Percentiles rank a stretch among this genome's conserved stretches.
phyloP scores from a whole-genome alignment of 1,140 invertebrate species.

The Plectrocnemia conspersa region DNA sequence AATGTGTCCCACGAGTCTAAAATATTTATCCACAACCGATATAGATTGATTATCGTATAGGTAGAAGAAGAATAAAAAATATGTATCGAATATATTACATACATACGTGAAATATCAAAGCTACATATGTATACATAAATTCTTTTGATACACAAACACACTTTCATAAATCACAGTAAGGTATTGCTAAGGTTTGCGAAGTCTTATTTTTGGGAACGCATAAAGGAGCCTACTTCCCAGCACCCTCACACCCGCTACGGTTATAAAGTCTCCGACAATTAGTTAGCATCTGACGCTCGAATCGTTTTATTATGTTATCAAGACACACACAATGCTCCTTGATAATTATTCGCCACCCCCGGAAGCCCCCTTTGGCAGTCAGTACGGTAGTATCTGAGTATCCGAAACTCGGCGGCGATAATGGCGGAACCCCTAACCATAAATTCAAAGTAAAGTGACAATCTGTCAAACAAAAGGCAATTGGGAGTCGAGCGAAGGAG shows the following conservation, averaged over 20 bases:
- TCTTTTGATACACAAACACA: too few species aligned
- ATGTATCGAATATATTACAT: too few species aligned
- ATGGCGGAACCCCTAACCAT: conserved; percentile 30
- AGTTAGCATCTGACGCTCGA: conserved; percentile 33
- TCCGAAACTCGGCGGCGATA: conserved; percentile 15
- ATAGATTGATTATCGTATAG: too few species aligned
- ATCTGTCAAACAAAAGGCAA: conserved; percentile 36
- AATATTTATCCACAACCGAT: too few species aligned
- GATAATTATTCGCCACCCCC: conserved; percentile 29
- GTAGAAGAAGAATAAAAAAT: too few species aligned
- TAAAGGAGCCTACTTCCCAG: conserved; percentile 5
- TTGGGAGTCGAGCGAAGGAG: conserved; percentile 28
- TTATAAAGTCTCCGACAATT: conserved; percentile 24
- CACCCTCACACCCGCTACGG: background rate
- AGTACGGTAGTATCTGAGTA: background rate
- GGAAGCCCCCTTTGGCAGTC: background rate
- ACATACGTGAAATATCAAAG: too few species aligned
- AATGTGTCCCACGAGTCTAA: too few species aligned
- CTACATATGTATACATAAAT: too few species aligned
- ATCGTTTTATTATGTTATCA: conserved; percentile 31
- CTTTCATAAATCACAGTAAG: too few species aligned
- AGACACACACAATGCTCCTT: conserved; percentile 29
- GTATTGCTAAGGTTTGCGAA: too few species aligned
- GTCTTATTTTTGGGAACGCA: too few species aligned
- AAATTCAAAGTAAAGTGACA: conserved; percentile 37